Base-by-base conservation (phyloP, 2,888 invertebrate species). In the Synergus japonicus region DNA sequence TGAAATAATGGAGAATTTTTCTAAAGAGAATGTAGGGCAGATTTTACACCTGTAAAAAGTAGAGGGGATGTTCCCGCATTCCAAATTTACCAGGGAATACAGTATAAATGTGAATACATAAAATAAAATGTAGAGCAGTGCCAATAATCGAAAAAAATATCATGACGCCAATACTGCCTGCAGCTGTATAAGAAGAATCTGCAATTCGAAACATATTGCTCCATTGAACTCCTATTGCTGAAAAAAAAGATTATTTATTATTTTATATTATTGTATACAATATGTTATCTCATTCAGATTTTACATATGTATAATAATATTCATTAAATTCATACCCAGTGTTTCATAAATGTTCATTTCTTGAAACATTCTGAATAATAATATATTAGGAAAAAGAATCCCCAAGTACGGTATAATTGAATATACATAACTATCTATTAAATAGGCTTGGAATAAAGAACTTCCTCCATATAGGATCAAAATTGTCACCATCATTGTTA, bases 11-110 rank as follows among this genome's bases (percentile, higher is more conserved):
- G 9, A 29, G n/a, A n/a, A n/a, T 15, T 29, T 65, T 65, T 41
- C 8, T 15, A 7, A 4, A n/a, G 4, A 43, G 10, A 66, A 43
- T 43, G 0, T 66, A 18, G 18, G n/a, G 15, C 12, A 64, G 76
- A 54, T 18, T 49, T 46, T 41, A 58, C 85, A 90, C 92, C 86
- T 91, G 87, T n/a, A 92, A 84, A 80, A 90, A 92, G 89, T 97
- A 98, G 89, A 97, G 95, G 95, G 97, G 98, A 41, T 95, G 95
- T 82, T 95, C 94, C 0, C 96, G 95, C 0, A 98, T 95, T 5
- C 98, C 98, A 90, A 94, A 97, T n/a, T 96, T 96, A 13, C 98
- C 98, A 0, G 98, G 98, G 82, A 95, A 93, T 12, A 98, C 94
- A 85, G 96, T 96, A 91, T 98, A 98, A 44, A 98, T 92, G 90